phyloP scores from a whole-genome alignment of 2,797 vertebrate genomes.

The Chaetophractus vellerosus region DNA sequence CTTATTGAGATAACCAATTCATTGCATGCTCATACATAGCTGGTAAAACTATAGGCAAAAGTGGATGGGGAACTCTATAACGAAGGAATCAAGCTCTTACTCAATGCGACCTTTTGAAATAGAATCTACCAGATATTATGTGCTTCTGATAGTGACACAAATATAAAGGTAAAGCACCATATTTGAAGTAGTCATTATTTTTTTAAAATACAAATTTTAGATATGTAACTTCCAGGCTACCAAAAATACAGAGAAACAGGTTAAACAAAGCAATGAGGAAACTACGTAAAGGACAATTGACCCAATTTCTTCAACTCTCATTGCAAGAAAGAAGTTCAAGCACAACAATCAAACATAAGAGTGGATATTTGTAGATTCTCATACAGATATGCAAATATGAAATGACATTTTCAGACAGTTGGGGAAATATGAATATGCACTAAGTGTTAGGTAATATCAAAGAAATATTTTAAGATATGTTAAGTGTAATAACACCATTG shows the following conservation, averaged over 20 bases:
- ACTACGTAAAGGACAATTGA: not conserved
- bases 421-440: not conserved
- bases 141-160: not conserved
- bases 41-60: not conserved
- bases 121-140: not conserved
- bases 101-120: not conserved
- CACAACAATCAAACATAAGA: not conserved
- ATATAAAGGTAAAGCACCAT: not conserved
- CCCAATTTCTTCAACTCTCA: not conserved
- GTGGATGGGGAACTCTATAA: not conserved
- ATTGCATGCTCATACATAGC: not conserved
- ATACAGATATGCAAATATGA: not conserved
- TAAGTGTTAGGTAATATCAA: slow-evolving; percentile 20
- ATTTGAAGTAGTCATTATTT: not conserved
- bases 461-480: not conserved
- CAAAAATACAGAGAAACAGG: not conserved
- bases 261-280: not conserved
- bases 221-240: not conserved
- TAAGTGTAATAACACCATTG: not conserved
- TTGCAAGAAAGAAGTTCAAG: not conserved
- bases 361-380: not conserved
- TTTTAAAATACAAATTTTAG: not conserved
- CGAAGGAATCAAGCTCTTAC: not conserved
- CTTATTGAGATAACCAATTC: no score
- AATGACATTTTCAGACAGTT: not conserved